Evolutionary conservation across 1,140 invertebrate genomes (phyloP), one percentile per base, ranked within the genome.

Genomic region (Caenorhabditis brenneri): DNA sequence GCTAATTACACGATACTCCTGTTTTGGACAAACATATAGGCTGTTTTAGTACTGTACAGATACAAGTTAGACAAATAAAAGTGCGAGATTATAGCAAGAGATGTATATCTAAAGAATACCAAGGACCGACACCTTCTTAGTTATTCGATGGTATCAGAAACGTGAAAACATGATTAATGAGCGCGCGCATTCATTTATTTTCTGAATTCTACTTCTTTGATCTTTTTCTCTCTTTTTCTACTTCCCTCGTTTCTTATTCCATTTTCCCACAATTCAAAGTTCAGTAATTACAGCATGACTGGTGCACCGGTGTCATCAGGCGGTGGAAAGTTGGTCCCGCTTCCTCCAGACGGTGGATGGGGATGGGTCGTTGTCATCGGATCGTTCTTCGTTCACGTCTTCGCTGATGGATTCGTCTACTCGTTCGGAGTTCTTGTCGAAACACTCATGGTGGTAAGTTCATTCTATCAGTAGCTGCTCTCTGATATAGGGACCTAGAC

Each of bases 331-430:
- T 69, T 81, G 79, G 85, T 86, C 33, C 89, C 89, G 12, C 48
- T 87, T 29, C 90, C 92, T 31, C 89, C 92, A 10, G 92, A 92
- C 79, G 92, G 92, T 22, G 93, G 93, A 48, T 92, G 89, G 84
- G 96, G 96, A 2, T 97, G 96, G 96, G 94, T 97, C 91, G 83
- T 84, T 46, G 85, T 81, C 33, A 36, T 87, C 53, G 85, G 95
- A 55, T 96, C 95, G 15, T 99, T 99, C 92, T 94, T 98, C 93
- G 97, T 97, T 91, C 98, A 99, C 93, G 94, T 98, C 92, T 95
- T 99, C 86, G 96, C 98, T 22, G 97, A 99, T 91, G 97, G 97
- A 12, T 91, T 93, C 78, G 91, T 91, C 24, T 93, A 92, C 86
- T 92, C 92, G 12, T 92, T 93, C 86, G 92, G 92, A n/a, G 89